Evolutionary conservation across 2,888 invertebrate genomes (phyloP), one percentile per base, ranked within the genome.

Genomic region (Volucella bombylans): DNA sequence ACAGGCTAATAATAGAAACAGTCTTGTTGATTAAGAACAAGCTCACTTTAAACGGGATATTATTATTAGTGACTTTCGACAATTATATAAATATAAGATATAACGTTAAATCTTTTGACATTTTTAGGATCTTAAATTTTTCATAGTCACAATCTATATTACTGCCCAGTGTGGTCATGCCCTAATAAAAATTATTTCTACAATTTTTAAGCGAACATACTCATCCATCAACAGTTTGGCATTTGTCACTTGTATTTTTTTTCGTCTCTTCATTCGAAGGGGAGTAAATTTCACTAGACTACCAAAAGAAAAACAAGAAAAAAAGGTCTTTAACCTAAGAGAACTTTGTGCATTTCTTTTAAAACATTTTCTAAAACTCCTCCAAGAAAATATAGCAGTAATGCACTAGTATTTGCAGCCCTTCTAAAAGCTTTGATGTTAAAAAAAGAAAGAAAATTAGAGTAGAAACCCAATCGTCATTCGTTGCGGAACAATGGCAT

Each of bases 251-350:
- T 62, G 62, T 73, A 38, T 62, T 62, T 73, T 78, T 43, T 31
- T 49, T 76, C 10, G 62, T 47, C 73, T 45, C 52, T 50, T 49
- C 59, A 4, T 62, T 67, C 39, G 55, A 59, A 71, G 76, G 79
- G 69, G 54, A 69, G 69, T 74, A 69, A 61, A 69, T 67, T 72
- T 79, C 55, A 52, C 52, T 62, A 72, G 64, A 83, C 79, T 64
- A 79, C 68, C 59, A 59, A 64, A 69, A 64, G 69, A 68, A 71
- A 71, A 82, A 73, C 45, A 64, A 73, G 67, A 73, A 82, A 74
- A n/a, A 72, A 78, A 82, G 73, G 73, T 78, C 72, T 78, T 78
- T 82, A 78, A 79, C 79, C 69, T 79, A 74, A 65, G 74, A 83
- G 79, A 79, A 74, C 52, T 79, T 74, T 43, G 68, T 49, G 54